Percentiles rank a stretch among this genome's conserved stretches.
Conservation (phyloP, 2,888 invertebrate species). For the Nemotelus pantherinus region DNA sequence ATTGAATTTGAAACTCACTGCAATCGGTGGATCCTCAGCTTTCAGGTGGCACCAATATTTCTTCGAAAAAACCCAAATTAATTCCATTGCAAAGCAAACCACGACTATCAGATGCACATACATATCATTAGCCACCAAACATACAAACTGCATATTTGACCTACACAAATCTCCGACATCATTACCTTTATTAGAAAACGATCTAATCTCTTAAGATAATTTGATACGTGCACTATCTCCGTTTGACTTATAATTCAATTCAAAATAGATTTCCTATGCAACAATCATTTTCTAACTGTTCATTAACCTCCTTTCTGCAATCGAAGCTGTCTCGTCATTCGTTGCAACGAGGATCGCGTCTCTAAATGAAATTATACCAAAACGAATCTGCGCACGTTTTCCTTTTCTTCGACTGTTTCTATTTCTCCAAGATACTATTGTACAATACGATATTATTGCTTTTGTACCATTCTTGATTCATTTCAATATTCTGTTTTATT, state of each 20-base stretch:
- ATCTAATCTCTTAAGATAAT: constrained; percentile 2
- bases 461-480: too few relatives aligned
- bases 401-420: not conserved
- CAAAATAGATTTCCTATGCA: not conserved
- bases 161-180: not conserved
- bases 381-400: constrained; percentile 39
- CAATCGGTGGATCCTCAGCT: too few relatives aligned
- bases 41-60: too few relatives aligned
- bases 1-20: too few relatives aligned
- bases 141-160: too few relatives aligned
- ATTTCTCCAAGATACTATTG: not conserved
- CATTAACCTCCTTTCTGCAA: constrained; percentile 48
- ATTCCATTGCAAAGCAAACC: too few relatives aligned
- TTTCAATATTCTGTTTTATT: too few relatives aligned
- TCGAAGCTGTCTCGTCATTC: not conserved
- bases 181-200: not conserved
- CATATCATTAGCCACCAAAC: too few relatives aligned
- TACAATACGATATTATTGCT: too few relatives aligned
- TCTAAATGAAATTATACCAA: constrained; percentile 46
- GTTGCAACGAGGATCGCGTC: constrained; percentile 22
- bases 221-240: constrained; percentile 12
- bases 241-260: not conserved
- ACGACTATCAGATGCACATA: too few relatives aligned
- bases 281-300: constrained; percentile 51
- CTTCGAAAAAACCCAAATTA: too few relatives aligned